phyloP scores from a whole-genome alignment of 2,888 invertebrate species.

The Dione vanillae region DNA sequence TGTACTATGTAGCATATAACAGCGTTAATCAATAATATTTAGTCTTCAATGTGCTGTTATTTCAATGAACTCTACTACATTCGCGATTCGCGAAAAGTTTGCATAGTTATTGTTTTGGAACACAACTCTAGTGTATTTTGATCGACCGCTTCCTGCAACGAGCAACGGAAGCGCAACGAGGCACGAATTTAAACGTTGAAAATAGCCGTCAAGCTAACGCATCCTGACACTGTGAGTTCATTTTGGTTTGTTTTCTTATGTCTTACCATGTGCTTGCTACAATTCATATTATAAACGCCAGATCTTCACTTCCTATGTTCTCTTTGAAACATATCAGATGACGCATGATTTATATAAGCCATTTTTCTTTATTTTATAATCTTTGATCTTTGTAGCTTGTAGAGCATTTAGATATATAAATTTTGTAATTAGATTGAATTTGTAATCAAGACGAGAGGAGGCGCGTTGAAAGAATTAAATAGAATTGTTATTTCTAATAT shows the following conservation, averaged over 20 bases:
- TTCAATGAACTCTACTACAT: conserved; percentile 22
- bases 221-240: conserved; percentile 58
- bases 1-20: background rate
- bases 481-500: conserved; percentile 4
- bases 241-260: conserved; percentile 41
- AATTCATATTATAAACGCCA: conserved; percentile 30
- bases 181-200: conserved; percentile 61
- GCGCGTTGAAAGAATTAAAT: conserved; percentile 7
- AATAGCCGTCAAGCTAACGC: conserved; percentile 62
- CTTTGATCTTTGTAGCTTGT: conserved; percentile 24
- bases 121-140: conserved; percentile 62
- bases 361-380: conserved; percentile 1
- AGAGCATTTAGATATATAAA: background rate
- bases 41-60: conserved; percentile 1
- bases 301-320: conserved; percentile 34
- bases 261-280: conserved; percentile 37
- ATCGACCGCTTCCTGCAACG: conserved; percentile 68
- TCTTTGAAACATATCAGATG: conserved; percentile 27
- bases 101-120: conserved; percentile 55
- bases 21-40: background rate
- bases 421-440: background rate
- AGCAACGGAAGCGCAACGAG: conserved; percentile 61
- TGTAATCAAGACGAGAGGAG: background rate
- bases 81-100: conserved; percentile 29
- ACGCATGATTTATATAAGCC: conserved; percentile 27